Percentiles rank a stretch among this genome's conserved stretches.
phyloP scores from a whole-genome alignment of 2,113 vertebrate genomes.

The Morone chrysops region DNA sequence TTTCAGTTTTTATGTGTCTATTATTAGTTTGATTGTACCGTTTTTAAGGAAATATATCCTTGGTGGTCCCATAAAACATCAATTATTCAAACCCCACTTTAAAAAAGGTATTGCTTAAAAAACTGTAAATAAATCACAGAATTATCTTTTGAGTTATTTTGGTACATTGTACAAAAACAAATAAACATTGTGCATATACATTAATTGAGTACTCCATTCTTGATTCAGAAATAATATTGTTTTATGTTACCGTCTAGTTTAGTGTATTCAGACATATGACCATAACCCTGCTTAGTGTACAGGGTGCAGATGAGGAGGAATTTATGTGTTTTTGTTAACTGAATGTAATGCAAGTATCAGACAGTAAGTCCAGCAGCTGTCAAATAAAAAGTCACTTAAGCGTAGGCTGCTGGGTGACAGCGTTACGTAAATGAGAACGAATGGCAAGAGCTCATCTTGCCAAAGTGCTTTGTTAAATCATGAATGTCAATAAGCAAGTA shows the following conservation, averaged over 20 bases:
- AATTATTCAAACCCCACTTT: slow-evolving; percentile 28
- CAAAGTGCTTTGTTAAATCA: slow-evolving; percentile 79
- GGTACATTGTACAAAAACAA: slow-evolving; percentile 57
- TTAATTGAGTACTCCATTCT: slow-evolving; percentile 36
- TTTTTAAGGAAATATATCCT: slow-evolving; percentile 58
- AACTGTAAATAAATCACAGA: slow-evolving; percentile 52
- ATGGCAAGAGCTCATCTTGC: slow-evolving; percentile 42
- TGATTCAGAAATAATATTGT: slow-evolving; percentile 24
- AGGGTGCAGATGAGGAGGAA: slow-evolving; percentile 25
- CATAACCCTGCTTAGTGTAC: background rate
- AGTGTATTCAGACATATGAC: slow-evolving; percentile 44
- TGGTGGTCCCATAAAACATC: slow-evolving; percentile 60
- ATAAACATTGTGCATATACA: slow-evolving; percentile 62
- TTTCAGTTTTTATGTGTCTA: slow-evolving; percentile 3
- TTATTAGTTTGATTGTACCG: slow-evolving; percentile 66
- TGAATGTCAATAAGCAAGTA: slow-evolving; percentile 49
- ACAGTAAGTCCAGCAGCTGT: slow-evolving; percentile 27
- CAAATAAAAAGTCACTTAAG: slow-evolving; percentile 43
- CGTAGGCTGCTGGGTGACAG: slow-evolving; percentile 23
- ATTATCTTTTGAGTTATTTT: slow-evolving; percentile 55
- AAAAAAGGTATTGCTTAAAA: slow-evolving; percentile 68
- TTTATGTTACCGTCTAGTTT: slow-evolving; percentile 15
- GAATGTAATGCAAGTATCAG: slow-evolving; percentile 23
- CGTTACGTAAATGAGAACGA: slow-evolving; percentile 41
- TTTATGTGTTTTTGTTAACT: slow-evolving; percentile 35